These are phyloP conservation scores for Pachyuromys duprasi DNA, from an alignment of 2,797 vertebrate species.

Conservation along the genomic window DNA sequence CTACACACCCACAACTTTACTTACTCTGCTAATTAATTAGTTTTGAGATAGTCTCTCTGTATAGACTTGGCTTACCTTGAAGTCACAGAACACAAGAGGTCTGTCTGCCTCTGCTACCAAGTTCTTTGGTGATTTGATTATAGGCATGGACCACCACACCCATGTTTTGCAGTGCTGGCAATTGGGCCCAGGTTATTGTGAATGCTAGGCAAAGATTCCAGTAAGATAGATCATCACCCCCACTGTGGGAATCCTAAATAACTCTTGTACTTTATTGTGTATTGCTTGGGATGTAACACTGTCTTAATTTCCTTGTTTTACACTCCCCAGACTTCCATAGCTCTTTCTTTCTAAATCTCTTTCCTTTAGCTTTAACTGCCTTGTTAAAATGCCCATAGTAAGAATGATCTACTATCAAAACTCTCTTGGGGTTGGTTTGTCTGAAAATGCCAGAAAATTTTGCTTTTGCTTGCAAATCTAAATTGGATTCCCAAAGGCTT, in stretches of 20 bases:
- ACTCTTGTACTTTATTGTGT: not conserved
- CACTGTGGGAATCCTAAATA: not conserved
- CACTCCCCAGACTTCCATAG: not conserved
- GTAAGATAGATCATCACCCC: not conserved
- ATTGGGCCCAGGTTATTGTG: not conserved
- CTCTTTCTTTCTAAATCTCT: constrained; percentile 45
- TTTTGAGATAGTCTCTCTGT: not conserved
- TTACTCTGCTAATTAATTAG: not conserved
- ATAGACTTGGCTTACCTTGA: not conserved
- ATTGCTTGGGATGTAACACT: not conserved
- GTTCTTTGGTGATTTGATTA: not conserved
- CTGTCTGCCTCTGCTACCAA: not conserved
- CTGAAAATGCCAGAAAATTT: constrained; percentile 25
- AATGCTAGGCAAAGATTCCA: not conserved
- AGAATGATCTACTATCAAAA: not conserved
- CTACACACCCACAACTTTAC: not conserved
- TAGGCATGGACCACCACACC: not conserved
- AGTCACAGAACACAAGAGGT: not conserved
- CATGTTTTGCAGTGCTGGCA: not conserved
- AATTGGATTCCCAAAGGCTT: not conserved
- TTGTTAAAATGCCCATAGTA: not conserved
- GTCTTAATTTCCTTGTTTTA: not conserved
- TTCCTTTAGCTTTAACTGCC: constrained; percentile 29
- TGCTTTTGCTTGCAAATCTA: constrained; percentile 16
- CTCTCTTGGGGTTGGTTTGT: constrained; percentile 31